phyloP scores from a whole-genome alignment of 2,113 vertebrate species.

The Gadus chalcogrammus region DNA sequence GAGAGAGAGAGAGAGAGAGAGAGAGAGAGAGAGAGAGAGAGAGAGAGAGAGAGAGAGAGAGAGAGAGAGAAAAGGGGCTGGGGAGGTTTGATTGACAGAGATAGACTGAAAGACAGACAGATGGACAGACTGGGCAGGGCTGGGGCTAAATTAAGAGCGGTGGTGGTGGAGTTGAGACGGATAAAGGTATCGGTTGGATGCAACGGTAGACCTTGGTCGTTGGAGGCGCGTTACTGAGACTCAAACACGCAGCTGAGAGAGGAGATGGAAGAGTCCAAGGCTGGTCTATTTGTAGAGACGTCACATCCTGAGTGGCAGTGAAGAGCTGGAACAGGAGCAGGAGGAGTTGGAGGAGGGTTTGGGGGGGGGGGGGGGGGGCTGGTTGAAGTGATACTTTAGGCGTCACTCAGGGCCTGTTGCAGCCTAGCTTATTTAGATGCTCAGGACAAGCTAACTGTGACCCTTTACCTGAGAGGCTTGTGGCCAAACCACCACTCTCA shows the following conservation, averaged over 20 bases:
- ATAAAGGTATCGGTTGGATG: conserved; percentile 34
- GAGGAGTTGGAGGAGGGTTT: conserved; percentile 23
- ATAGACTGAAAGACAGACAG: conserved; percentile 20
- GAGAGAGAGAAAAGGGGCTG: conserved; percentile 5
- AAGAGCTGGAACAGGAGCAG: neutral
- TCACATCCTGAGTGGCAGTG: too few species aligned
- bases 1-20: neutral
- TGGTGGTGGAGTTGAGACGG: conserved; percentile 69
- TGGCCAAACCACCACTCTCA: too few species aligned
- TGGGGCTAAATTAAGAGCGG: conserved; percentile 10
- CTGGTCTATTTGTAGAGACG: too few species aligned
- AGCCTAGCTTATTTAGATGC: too few species aligned
- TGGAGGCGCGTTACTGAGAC: too few species aligned
- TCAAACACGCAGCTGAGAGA: conserved; percentile 19
- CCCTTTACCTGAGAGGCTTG: too few species aligned
- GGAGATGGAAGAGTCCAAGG: conserved; percentile 16
- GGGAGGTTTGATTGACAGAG: conserved; percentile 19
- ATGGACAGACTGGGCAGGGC: conserved; percentile 6
- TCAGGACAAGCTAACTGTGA: too few species aligned
- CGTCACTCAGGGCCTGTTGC: too few species aligned
- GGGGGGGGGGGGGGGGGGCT: neutral
- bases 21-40: conserved; percentile 6
- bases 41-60: conserved; percentile 6
- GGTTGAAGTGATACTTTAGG: too few species aligned
- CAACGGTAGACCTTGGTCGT: too few species aligned